Conservation (phyloP, 37 sponge, comb jelly and placozoan genomes). For the Oscarella lobularis region DNA sequence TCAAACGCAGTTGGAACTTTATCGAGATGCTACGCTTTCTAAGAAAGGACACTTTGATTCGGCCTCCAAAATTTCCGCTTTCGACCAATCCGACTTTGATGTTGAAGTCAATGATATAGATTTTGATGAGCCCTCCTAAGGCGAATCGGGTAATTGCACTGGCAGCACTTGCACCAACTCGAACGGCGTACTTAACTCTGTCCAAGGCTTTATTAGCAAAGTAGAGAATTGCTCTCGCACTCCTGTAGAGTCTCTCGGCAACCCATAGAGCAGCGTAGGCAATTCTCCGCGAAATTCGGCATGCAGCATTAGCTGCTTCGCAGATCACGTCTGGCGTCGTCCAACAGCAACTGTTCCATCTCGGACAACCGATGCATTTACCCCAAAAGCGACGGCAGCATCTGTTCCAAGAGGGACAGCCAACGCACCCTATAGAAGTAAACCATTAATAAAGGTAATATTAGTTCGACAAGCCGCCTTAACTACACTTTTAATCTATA, state of each 20-base stretch:
- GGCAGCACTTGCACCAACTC: neutral
- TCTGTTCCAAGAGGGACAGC: neutral
- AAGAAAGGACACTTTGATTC: neutral
- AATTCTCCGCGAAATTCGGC: neutral
- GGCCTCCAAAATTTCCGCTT: neutral
- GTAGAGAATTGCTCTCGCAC: no score
- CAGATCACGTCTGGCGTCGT: neutral
- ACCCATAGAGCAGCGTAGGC: neutral
- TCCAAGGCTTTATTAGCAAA: no score
- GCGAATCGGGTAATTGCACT: neutral
- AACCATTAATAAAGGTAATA: no score
- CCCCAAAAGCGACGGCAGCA: neutral
- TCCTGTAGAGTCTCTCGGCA: neutral
- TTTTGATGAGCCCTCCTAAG: neutral
- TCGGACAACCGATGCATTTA: neutral
- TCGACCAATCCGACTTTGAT: neutral
- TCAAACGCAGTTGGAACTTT: neutral
- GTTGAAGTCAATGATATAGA: neutral
- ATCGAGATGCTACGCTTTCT: neutral
- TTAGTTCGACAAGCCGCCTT: no score
- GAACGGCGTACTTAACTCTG: no score
- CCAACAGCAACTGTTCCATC: neutral
- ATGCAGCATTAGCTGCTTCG: neutral
- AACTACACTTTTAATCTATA: no score
- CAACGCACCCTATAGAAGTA: neutral